These are phyloP conservation scores for Panthera tigris DNA, from an alignment of 2,113 vertebrate genomes.

Conservation along the genomic window DNA sequence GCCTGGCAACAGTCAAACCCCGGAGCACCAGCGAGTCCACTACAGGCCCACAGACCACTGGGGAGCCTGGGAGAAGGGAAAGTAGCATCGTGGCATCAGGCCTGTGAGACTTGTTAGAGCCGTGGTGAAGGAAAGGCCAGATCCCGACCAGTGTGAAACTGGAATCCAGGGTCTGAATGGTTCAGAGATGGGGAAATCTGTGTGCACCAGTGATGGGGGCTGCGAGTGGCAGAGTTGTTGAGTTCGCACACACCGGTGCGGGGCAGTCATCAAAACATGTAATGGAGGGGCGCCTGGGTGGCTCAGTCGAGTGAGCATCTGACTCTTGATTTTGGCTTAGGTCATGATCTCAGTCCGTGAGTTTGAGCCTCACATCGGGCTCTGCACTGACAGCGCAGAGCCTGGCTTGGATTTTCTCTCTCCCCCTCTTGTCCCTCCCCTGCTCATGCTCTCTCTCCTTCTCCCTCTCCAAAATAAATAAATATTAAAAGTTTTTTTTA, in stretches of 20 bases:
- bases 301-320: background rate
- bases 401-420: too few species aligned
- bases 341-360: background rate
- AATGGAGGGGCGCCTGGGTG: background rate
- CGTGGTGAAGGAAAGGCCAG: background rate
- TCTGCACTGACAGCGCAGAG: background rate
- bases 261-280: background rate
- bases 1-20: too few species aligned
- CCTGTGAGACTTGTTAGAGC: background rate
- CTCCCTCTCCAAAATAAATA: background rate
- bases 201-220: background rate
- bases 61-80: background rate
- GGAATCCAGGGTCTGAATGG: background rate
- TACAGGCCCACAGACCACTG: background rate
- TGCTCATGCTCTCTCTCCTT: background rate
- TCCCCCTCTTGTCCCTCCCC: too few species aligned
- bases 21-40: background rate
- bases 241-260: background rate
- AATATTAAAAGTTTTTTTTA: too few species aligned
- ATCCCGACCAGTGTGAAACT: background rate
- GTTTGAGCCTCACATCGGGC: accelerated
- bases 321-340: background rate
- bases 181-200: background rate
- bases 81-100: background rate
- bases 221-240: background rate